Evolutionary conservation across 2,888 invertebrate species (phyloP).

Genomic region (Yponomeuta cagnagella): DNA sequence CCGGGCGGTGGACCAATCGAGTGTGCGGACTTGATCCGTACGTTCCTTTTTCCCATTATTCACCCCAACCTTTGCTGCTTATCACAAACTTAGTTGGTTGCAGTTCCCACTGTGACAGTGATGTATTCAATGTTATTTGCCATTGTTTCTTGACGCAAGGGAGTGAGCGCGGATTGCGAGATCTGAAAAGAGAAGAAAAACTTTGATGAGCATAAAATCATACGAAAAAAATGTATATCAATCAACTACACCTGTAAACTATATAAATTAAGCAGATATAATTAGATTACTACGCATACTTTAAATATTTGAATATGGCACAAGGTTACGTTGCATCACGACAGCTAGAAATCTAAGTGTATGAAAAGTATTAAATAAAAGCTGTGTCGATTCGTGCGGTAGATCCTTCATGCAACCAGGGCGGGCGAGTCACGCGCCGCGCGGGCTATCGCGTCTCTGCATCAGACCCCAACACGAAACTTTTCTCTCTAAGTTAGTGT

Average conservation of each 20-base stretch:
- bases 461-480: constrained; percentile 19
- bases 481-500: constrained; percentile 1
- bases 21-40: constrained; percentile 70
- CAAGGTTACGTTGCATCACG: neutral
- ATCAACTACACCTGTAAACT: neutral
- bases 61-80: constrained; percentile 52
- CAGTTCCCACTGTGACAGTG: constrained; percentile 31
- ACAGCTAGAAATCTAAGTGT: neutral
- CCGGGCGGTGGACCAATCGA: constrained; percentile 68
- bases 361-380: constrained; percentile 1
- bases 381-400: constrained; percentile 35
- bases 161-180: constrained; percentile 15
- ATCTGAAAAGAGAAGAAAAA: constrained; percentile 50
- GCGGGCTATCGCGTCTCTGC: constrained; percentile 46
- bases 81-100: constrained; percentile 45
- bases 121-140: constrained; percentile 32
- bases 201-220: neutral
- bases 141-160: constrained; percentile 35
- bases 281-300: neutral
- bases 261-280: neutral
- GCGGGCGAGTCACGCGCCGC: constrained; percentile 65
- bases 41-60: constrained; percentile 74
- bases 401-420: constrained; percentile 66
- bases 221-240: no score
- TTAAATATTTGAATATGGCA: neutral